These are phyloP conservation scores for Drosophila bifasciata DNA, from an alignment of 1,140 invertebrate species.

Conservation along the genomic window DNA sequence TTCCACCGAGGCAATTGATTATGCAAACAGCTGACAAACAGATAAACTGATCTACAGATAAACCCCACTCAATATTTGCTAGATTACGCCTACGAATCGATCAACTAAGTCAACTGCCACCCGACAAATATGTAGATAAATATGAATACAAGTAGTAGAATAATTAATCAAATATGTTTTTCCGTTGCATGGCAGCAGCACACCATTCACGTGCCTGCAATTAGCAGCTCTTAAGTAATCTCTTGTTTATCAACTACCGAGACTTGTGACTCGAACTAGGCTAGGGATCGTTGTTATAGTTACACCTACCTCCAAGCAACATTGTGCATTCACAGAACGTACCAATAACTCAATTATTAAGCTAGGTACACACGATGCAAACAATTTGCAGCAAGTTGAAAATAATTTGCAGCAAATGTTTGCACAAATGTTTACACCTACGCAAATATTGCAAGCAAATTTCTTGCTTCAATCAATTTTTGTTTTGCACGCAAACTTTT, in stretches of 20 bases:
- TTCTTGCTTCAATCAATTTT: too few species aligned
- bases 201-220: slow-evolving; percentile 40
- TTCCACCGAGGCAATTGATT: slow-evolving; percentile 31
- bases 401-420: too few species aligned
- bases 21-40: slow-evolving; percentile 16
- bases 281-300: neutral
- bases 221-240: slow-evolving; percentile 46
- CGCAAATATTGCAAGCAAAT: too few species aligned
- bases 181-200: slow-evolving; percentile 1
- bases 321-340: slow-evolving; percentile 27
- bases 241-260: slow-evolving; percentile 30
- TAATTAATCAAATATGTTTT: slow-evolving; percentile 26
- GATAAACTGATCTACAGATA: neutral
- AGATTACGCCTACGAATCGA: slow-evolving; percentile 27
- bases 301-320: neutral
- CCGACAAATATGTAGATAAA: slow-evolving; percentile 11
- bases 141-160: slow-evolving; percentile 19
- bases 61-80: slow-evolving; percentile 29
- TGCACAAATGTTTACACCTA: too few species aligned
- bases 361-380: too few species aligned
- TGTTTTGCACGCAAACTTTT: too few species aligned
- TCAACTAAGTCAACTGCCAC: slow-evolving; percentile 21
- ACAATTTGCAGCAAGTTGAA: too few species aligned
- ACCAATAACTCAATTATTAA: slow-evolving; percentile 67
- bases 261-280: slow-evolving; percentile 19